These are phyloP conservation scores for Syndactyla subalaris DNA, from an alignment of 2,797 vertebrate genomes.

Conservation along the genomic window DNA sequence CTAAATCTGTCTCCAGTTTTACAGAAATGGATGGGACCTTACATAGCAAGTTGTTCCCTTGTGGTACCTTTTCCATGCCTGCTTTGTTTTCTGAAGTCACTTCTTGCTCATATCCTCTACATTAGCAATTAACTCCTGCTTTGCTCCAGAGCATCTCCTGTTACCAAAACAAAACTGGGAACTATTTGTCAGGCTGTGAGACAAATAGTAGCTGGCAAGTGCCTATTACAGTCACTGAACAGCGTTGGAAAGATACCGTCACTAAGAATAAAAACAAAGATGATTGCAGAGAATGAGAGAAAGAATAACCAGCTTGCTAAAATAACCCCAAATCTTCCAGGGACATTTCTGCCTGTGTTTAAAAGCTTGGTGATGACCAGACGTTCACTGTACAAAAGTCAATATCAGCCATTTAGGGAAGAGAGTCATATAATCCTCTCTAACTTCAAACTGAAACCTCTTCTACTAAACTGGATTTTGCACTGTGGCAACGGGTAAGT, in stretches of 20 bases:
- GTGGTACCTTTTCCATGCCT: not conserved
- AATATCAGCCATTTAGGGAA: accelerated
- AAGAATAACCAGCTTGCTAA: not conserved
- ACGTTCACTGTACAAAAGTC: not conserved
- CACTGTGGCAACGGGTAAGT: not conserved
- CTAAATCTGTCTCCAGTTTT: not conserved
- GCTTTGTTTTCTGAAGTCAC: not conserved
- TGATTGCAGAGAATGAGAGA: not conserved
- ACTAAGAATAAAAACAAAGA: not conserved
- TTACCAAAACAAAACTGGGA: not conserved
- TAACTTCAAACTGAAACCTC: not conserved
- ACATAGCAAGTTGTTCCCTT: not conserved
- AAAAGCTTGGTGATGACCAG: not conserved
- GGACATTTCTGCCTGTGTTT: not conserved
- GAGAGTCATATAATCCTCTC: not conserved
- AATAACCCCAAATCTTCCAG: not conserved
- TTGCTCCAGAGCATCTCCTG: not conserved
- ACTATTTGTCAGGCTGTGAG: not conserved
- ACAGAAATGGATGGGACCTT: not conserved
- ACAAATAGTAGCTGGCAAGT: not conserved
- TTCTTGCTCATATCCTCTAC: not conserved
- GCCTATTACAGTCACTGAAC: not conserved
- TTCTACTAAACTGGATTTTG: not conserved
- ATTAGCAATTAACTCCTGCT: not conserved
- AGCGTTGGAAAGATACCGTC: not conserved